phyloP scores from a whole-genome alignment of 1,140 invertebrate genomes.

The Brachionus rubens region DNA sequence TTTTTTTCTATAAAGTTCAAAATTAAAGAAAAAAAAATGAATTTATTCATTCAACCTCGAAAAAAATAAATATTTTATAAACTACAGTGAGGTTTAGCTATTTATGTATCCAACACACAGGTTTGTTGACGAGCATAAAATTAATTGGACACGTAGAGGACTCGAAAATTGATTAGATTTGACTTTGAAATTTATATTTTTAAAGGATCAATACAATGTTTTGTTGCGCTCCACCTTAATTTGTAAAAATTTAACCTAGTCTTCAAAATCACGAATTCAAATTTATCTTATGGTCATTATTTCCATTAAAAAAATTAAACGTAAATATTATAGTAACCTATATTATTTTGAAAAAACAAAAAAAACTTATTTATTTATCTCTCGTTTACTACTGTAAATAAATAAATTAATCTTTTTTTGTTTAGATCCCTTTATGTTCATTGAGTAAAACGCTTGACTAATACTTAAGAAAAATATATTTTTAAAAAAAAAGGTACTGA shows the following conservation, averaged over 20 bases:
- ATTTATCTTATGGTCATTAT: neutral
- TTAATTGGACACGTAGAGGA: conserved; percentile 3
- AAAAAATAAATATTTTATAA: neutral
- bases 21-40: no score
- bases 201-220: neutral
- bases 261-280: neutral
- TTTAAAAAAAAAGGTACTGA: no score
- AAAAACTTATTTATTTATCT: no score
- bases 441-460: no score
- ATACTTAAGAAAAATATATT: no score
- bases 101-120: neutral
- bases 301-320: neutral
- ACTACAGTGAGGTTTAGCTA: neutral
- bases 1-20: no score
- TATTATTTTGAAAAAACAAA: no score
- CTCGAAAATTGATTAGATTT: neutral
- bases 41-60: conserved; percentile 36
- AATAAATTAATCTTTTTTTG: no score
- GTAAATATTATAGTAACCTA: conserved; percentile 37
- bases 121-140: neutral
- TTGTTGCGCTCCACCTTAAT: neutral
- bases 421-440: no score
- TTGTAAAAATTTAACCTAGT: neutral
- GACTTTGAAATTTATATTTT: neutral
- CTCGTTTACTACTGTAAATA: no score